Base-by-base conservation (phyloP, 2,888 invertebrate species). In the Flexamia atlantica region DNA sequence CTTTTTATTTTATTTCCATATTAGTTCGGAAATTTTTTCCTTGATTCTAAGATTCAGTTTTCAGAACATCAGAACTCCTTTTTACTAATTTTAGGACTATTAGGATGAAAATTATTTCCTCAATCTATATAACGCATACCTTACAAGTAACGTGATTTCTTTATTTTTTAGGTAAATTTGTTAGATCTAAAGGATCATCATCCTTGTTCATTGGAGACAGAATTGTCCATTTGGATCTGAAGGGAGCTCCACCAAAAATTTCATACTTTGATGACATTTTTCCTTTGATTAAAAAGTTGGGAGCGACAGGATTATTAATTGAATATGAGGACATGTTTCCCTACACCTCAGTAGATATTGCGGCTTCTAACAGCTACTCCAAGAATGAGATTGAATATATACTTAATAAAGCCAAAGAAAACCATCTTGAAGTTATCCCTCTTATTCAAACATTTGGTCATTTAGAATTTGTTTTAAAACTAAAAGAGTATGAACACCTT, bases 241-340 rank as follows among this genome's bases (percentile, higher is more conserved):
- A 97, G 90, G 97, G 97, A 10, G 95, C 96, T 0, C 96, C 97
- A 0, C 95, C 95, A 0, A 94, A 93, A 87, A 88, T 95, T 1
- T 89, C 90, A 0, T 95, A 95, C 88, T 92, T 94, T 84, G 89
- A 91, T 80, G 90, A 92, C 10, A 87, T 97, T 0, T 92, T 97
- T 83, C 93, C 93, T 0, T 90, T 93, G 84, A 88, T 96, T 10
- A 91, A 91, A 76, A 90, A 90, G 30, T 89, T 94, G 57, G 95
- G 96, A n/a, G 96, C 94, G 0, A 97, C 95, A 30, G 96, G 95
- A 0, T 89, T 97, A 17, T 90, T 97, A 4, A 91, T 97, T 46
- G 97, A 97, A 89, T 97, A 97, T 89, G 97, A 97, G 89, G 97
- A 97, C 88, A 96, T 95, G 95, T 97, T 97, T 90, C 97, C 97